Evolutionary conservation across 2,113 vertebrate genomes (phyloP).

Genomic region (Microcebus griseorufus): DNA sequence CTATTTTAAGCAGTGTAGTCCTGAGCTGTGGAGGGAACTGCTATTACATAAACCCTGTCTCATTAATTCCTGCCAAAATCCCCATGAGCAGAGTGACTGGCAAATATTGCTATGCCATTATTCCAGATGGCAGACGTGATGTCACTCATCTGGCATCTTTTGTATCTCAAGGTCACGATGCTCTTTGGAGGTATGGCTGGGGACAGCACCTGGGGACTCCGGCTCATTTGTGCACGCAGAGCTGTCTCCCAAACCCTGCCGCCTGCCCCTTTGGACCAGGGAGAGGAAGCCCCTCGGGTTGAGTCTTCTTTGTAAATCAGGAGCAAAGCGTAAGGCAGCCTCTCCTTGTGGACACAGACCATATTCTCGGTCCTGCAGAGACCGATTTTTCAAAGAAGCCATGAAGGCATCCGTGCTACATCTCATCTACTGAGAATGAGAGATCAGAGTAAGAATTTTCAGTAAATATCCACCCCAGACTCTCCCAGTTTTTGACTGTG

Average conservation of each 20-base stretch:
- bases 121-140: background rate
- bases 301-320: background rate
- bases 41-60: background rate
- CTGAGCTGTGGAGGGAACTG: background rate
- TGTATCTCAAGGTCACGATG: background rate
- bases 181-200: background rate
- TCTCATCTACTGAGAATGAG: background rate
- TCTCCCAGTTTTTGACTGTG: background rate
- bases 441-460: background rate
- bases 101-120: background rate
- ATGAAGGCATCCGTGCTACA: background rate
- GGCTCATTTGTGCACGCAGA: fast-evolving
- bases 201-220: background rate
- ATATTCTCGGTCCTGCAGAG: background rate
- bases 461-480: fast-evolving
- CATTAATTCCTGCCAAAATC: background rate
- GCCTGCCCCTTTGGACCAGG: no score
- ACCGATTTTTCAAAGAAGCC: background rate
- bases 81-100: background rate
- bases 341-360: background rate
- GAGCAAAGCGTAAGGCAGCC: background rate
- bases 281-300: no score
- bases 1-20: background rate
- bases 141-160: background rate
- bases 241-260: fast-evolving